Evolutionary conservation across 2,797 vertebrate genomes (phyloP).

Genomic region (Acomys russatus): DNA sequence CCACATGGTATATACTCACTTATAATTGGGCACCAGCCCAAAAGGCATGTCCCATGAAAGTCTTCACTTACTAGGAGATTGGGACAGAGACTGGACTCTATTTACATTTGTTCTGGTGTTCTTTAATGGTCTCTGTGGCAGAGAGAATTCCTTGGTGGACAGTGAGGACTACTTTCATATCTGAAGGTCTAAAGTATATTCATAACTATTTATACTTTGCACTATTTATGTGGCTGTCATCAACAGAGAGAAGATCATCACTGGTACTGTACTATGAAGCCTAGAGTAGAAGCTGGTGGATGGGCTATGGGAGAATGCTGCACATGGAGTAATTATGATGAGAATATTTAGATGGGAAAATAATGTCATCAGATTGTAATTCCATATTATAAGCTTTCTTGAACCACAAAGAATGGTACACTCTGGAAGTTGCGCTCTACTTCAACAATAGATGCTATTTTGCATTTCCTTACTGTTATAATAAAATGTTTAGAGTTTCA

Average conservation of each 20-base stretch:
- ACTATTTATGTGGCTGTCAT: background rate
- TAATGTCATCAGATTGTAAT: background rate
- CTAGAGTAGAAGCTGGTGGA: background rate
- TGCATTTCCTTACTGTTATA: background rate
- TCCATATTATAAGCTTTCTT: background rate
- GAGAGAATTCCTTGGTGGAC: no score
- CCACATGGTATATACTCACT: no score
- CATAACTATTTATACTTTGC: background rate
- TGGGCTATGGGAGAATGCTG: background rate
- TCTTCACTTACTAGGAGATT: no score
- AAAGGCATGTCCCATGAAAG: no score
- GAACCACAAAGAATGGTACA: background rate
- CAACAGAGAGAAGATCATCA: background rate
- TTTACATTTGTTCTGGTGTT: background rate
- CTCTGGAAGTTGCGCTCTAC: background rate
- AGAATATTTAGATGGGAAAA: background rate
- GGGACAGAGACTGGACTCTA: no score
- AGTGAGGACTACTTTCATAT: background rate
- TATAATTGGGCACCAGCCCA: no score
- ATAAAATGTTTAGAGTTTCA: background rate
- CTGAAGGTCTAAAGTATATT: background rate
- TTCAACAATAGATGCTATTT: background rate
- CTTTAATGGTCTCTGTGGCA: no score
- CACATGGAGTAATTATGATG: background rate
- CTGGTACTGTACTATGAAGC: background rate